Conservation (phyloP, 64 coral and sea anemone species). For the Stichodactyla helianthus region DNA sequence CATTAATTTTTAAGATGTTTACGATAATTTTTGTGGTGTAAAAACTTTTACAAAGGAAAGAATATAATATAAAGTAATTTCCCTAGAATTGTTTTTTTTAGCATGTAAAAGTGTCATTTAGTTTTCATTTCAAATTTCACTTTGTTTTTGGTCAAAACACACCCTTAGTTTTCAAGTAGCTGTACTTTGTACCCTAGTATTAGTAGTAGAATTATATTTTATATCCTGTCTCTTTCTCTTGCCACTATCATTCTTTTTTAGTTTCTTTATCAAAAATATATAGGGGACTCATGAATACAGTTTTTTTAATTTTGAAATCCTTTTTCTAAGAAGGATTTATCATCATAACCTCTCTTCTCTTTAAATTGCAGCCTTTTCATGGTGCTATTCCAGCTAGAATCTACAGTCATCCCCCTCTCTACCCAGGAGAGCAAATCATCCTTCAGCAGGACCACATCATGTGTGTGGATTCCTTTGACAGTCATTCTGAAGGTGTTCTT, state of each 20-base stretch:
- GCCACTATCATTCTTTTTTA: not conserved
- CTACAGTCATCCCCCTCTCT: constrained; percentile 65
- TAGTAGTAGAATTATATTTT: not conserved
- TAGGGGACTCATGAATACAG: too few relatives aligned
- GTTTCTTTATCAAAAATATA: too few relatives aligned
- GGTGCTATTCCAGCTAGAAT: constrained; percentile 36
- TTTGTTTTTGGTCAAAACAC: constrained; percentile 1
- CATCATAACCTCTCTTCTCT: not conserved
- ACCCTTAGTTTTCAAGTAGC: not conserved
- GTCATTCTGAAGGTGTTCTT: constrained; percentile 57
- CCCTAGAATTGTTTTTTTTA: not conserved
- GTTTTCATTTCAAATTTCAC: constrained; percentile 15
- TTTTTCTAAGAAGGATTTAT: too few relatives aligned
- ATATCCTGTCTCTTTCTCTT: not conserved
- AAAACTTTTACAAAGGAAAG: too few relatives aligned
- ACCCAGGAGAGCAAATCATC: constrained; percentile 75
- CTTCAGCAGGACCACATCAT: constrained; percentile 73
- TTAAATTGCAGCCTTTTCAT: constrained; percentile 7
- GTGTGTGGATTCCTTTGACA: constrained; percentile 64
- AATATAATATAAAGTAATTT: not conserved
- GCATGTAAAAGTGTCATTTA: not conserved
- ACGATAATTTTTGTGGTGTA: not conserved
- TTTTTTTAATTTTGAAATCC: too few relatives aligned
- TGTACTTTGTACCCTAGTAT: not conserved
- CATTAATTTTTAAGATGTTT: not conserved